A percentile compares a stretch with the other conserved stretches of the same genome.
phyloP scores from a whole-genome alignment of 2,797 vertebrate genomes.

The Knipowitschia caucasica region DNA sequence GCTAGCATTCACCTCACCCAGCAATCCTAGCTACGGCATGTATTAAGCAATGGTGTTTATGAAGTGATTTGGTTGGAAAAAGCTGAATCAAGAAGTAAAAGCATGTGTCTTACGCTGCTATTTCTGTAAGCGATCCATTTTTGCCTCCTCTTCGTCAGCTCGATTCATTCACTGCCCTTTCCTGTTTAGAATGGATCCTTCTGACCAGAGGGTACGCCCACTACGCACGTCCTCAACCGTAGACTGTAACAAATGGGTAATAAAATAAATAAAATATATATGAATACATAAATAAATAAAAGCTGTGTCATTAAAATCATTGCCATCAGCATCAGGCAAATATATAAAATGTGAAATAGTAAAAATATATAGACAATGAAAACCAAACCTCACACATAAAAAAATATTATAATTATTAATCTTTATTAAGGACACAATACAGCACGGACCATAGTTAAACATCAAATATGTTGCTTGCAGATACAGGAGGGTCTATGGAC shows the following conservation, averaged over 20 bases:
- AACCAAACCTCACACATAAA: too few relatives aligned
- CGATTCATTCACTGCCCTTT: not conserved
- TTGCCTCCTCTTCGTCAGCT: not conserved
- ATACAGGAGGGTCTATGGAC: too few relatives aligned
- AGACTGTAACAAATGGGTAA: not conserved
- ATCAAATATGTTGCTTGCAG: too few relatives aligned
- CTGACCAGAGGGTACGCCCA: not conserved
- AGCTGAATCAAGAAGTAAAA: not conserved
- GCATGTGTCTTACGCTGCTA: not conserved
- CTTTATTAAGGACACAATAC: too few relatives aligned
- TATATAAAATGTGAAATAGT: too few relatives aligned
- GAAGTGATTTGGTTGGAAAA: not conserved
- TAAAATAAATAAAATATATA: not conserved
- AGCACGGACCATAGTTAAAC: too few relatives aligned
- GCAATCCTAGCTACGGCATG: not conserved
- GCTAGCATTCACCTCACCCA: conserved; percentile 7
- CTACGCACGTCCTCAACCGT: not conserved
- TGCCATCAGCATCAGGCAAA: too few relatives aligned
- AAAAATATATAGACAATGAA: too few relatives aligned
- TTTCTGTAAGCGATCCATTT: not conserved
- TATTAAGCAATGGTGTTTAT: not conserved
- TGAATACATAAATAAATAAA: too few relatives aligned
- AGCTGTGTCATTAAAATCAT: too few relatives aligned
- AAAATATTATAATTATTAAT: too few relatives aligned
- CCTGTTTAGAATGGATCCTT: not conserved